Conservation (phyloP, 2,888 invertebrate species). For the Harpalus rufipes region DNA sequence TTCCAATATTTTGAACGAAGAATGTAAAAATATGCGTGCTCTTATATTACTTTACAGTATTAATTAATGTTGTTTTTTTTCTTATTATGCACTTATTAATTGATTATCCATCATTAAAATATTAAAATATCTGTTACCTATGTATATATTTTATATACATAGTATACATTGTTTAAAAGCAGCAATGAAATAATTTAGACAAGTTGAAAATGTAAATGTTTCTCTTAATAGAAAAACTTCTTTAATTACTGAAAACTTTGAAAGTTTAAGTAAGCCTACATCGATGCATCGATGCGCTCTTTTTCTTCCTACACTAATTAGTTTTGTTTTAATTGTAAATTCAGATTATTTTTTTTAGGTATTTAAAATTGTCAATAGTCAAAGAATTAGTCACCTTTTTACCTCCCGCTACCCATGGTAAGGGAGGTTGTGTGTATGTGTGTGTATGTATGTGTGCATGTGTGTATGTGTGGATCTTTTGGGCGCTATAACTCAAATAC, state of each 20-base stretch:
- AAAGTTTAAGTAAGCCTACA: conserved; percentile 46
- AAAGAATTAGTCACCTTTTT: no score
- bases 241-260: conserved; percentile 47
- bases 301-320: neutral
- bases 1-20: conserved; percentile 23
- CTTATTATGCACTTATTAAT: neutral
- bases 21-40: conserved; percentile 32
- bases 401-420: no score
- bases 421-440: no score
- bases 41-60: conserved; percentile 25
- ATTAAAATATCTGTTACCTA: neutral
- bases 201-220: conserved; percentile 13
- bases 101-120: no score
- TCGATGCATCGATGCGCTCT: conserved; percentile 38
- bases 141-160: neutral
- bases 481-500: no score
- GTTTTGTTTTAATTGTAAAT: conserved; percentile 2
- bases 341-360: neutral
- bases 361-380: neutral
- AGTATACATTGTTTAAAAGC: neutral
- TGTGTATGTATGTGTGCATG: no score
- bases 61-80: conserved; percentile 24
- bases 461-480: no score
- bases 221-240: conserved; percentile 49
- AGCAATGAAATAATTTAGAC: neutral